Conservation (phyloP, 2,888 invertebrate genomes). For the Hyppa rectilinea region DNA sequence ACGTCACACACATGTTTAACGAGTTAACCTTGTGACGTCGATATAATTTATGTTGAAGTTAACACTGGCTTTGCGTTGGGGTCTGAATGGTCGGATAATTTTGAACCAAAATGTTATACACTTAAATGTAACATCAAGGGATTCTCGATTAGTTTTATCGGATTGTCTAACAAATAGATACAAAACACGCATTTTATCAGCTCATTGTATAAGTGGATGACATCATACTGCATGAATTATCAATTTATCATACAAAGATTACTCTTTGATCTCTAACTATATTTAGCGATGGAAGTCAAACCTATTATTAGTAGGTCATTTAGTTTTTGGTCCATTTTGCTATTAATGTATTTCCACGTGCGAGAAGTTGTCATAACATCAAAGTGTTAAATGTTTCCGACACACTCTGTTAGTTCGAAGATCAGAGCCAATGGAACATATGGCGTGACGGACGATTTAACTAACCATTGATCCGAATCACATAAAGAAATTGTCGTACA, state of each 20-base stretch:
- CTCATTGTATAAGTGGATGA: constrained; percentile 24
- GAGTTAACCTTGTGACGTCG: constrained; percentile 64
- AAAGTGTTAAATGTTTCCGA: constrained; percentile 54
- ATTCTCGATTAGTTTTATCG: not conserved
- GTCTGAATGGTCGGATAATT: constrained; percentile 6
- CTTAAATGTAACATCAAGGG: not conserved
- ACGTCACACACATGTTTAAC: constrained; percentile 65
- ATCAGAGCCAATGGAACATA: constrained; percentile 42
- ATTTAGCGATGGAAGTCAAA: not conserved
- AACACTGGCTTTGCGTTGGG: constrained; percentile 32
- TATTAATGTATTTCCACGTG: constrained; percentile 38
- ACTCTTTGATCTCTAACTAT: constrained; percentile 14
- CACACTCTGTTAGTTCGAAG: constrained; percentile 45
- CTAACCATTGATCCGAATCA: constrained; percentile 46
- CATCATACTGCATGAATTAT: constrained; percentile 21
- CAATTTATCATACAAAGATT: constrained; percentile 1
- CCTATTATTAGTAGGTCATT: not conserved
- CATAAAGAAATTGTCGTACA: constrained; percentile 11
- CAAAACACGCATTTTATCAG: not conserved
- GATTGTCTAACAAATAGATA: not conserved
- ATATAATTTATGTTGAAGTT: constrained; percentile 40
- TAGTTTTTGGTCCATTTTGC: constrained; percentile 14
- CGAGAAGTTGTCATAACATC: constrained; percentile 46
- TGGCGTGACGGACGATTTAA: constrained; percentile 49
- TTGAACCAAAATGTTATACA: not conserved